phyloP scores from a whole-genome alignment of 2,797 vertebrate genomes.

The Lycodopsis pacificus region DNA sequence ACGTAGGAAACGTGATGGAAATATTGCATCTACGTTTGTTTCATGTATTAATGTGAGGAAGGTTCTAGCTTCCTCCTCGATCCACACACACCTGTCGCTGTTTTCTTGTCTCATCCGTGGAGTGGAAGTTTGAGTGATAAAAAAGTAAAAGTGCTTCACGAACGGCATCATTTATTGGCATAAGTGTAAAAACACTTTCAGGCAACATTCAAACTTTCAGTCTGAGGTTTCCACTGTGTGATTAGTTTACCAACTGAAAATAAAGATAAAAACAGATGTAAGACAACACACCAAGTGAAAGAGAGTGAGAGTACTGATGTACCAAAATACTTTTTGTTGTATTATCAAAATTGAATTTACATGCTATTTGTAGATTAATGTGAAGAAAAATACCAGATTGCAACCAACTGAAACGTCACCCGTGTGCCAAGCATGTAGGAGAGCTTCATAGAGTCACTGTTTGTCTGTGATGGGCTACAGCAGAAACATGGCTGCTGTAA shows the following conservation, averaged over 20 bases:
- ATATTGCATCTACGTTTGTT: not conserved
- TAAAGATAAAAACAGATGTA: not conserved
- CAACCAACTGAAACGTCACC: too few species aligned
- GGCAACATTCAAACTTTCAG: not conserved
- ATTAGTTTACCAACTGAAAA: not conserved
- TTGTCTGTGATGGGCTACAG: too few species aligned
- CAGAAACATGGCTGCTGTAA: too few species aligned
- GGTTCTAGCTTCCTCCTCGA: not conserved
- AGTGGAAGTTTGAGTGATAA: slow-evolving; percentile 1
- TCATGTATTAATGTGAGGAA: not conserved
- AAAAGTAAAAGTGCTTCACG: not conserved
- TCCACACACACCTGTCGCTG: not conserved
- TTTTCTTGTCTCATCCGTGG: not conserved
- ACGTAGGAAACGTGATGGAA: not conserved
- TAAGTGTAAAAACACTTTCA: not conserved
- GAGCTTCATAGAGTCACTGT: too few species aligned
- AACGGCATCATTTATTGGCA: not conserved
- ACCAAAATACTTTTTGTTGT: not conserved
- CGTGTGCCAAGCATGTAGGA: too few species aligned
- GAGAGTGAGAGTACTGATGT: too few species aligned
- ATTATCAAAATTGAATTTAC: not conserved
- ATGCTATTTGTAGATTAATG: not conserved
- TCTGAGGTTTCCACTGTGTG: not conserved
- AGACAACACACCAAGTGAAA: too few species aligned
- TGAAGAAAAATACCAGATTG: not conserved